These are phyloP conservation scores for Ailurus styani DNA, from an alignment of 2,113 vertebrate species.

Conservation along the genomic window DNA sequence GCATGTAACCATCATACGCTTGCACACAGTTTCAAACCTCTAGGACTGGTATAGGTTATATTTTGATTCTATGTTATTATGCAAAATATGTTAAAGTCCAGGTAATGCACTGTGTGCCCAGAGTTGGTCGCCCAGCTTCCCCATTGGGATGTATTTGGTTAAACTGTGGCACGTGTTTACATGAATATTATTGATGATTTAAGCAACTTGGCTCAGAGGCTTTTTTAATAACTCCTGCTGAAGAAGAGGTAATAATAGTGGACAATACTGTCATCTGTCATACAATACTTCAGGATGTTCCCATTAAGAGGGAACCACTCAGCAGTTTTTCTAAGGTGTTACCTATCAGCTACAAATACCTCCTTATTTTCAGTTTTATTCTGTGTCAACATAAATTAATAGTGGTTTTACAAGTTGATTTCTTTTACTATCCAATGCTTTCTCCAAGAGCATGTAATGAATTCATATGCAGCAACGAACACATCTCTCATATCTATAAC, in stretches of 20 bases:
- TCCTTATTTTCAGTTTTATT: conserved; percentile 54
- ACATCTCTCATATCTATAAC: neutral
- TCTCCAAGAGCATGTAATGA: conserved; percentile 14
- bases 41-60: neutral
- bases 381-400: conserved; percentile 59
- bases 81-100: neutral
- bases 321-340: conserved; percentile 50
- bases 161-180: neutral
- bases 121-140: neutral
- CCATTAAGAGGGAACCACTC: conserved; percentile 49
- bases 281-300: conserved; percentile 32
- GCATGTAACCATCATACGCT: neutral
- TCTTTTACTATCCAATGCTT: conserved; percentile 10
- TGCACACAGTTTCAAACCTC: neutral
- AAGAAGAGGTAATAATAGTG: conserved; percentile 36
- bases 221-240: conserved; percentile 33
- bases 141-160: neutral
- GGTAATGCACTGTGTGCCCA: neutral
- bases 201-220: conserved; percentile 4
- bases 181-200: conserved; percentile 45
- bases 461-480: neutral
- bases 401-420: conserved; percentile 39
- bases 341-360: conserved; percentile 33
- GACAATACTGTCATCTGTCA: conserved; percentile 58
- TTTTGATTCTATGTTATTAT: neutral